phyloP scores from a whole-genome alignment of 2,888 invertebrate genomes.

The Amblyteles armatorius region DNA sequence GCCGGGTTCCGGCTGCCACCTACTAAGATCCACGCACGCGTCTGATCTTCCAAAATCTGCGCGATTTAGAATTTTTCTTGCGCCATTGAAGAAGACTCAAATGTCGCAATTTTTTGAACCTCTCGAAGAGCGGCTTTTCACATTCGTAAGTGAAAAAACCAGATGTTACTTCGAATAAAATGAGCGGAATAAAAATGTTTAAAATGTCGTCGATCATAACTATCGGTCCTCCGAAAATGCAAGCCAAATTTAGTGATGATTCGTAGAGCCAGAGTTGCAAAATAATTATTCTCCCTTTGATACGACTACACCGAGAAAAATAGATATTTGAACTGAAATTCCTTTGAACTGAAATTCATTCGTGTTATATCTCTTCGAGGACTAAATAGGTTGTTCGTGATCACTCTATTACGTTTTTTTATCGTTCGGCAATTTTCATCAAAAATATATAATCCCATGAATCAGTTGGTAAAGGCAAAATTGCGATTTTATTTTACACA shows the following conservation, averaged over 20 bases:
- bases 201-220: neutral
- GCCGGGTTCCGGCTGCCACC: constrained; percentile 25
- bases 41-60: neutral
- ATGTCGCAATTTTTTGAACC: neutral
- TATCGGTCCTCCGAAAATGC: neutral
- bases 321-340: too few species aligned
- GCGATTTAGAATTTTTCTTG: neutral
- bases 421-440: neutral
- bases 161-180: neutral
- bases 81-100: neutral
- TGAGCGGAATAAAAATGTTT: neutral
- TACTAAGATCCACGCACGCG: constrained; percentile 16
- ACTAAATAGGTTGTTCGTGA: neutral
- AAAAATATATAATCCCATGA: neutral
- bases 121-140: neutral
- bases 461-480: neutral
- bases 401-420: neutral
- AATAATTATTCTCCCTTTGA: neutral
- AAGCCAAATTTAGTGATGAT: neutral
- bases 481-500: constrained; percentile 8
- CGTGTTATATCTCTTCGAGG: neutral
- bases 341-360: neutral
- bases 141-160: neutral
- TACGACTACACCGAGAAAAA: too few species aligned
- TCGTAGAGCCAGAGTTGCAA: neutral